A percentile compares a stretch with the other conserved stretches of the same genome.
Evolutionary conservation across 2,113 vertebrate species (phyloP).

Genomic region (Phalacrocorax carbo): DNA sequence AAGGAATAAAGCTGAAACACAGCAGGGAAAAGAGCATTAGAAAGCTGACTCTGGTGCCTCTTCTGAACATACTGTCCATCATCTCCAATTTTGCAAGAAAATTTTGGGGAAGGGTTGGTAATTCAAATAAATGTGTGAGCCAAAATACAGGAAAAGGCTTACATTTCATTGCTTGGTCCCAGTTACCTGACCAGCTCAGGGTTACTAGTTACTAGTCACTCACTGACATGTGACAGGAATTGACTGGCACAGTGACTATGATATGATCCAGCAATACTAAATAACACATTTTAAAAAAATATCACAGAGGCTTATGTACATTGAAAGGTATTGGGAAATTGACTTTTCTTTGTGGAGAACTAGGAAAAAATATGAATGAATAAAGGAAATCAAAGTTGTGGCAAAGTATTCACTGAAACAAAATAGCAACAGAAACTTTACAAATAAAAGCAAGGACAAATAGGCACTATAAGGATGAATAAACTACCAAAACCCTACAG

Average conservation of each 20-base stretch:
- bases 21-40: neutral
- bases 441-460: neutral
- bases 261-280: neutral
- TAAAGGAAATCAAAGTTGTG: neutral
- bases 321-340: neutral
- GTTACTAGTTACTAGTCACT: neutral
- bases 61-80: neutral
- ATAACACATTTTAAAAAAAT: neutral
- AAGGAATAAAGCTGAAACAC: neutral
- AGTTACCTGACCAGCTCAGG: neutral
- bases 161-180: neutral
- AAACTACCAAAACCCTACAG: neutral
- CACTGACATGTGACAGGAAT: accelerated
- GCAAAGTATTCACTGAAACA: neutral
- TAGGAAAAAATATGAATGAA: neutral
- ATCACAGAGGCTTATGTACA: neutral
- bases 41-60: neutral
- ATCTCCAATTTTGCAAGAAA: neutral
- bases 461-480: neutral
- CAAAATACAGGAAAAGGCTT: neutral
- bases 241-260: neutral
- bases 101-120: neutral
- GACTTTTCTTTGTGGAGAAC: neutral
- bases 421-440: neutral
- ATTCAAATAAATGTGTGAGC: neutral